Percentiles rank a stretch among this genome's conserved stretches.
Evolutionary conservation across 2,888 invertebrate species (phyloP).

Genomic region (Diachrysia chrysitis): DNA sequence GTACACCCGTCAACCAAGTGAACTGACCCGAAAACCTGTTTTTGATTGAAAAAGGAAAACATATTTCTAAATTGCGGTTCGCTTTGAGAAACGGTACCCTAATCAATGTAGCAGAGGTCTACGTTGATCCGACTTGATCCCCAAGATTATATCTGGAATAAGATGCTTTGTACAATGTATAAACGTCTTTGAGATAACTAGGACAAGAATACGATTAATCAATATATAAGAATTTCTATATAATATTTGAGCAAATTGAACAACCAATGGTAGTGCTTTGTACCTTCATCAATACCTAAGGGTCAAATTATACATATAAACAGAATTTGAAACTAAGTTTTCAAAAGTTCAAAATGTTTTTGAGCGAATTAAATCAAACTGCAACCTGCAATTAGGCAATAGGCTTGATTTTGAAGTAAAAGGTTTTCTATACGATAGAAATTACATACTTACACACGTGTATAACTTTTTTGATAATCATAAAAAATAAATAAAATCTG

Average conservation of each 20-base stretch:
- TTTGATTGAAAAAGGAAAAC: constrained; percentile 55
- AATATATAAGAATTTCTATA: too few relatives aligned
- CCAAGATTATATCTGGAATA: constrained; percentile 26
- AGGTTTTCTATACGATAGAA: background rate
- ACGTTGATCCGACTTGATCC: constrained; percentile 14
- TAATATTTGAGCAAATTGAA: too few relatives aligned
- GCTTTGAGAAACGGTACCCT: constrained; percentile 21
- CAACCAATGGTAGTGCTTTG: too few relatives aligned
- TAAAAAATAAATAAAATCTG: background rate
- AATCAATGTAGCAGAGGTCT: constrained; percentile 7
- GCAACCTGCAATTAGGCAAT: too few relatives aligned
- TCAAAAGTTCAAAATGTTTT: too few relatives aligned
- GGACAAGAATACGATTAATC: background rate
- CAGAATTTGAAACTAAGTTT: too few relatives aligned
- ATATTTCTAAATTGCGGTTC: constrained; percentile 47
- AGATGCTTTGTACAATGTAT: constrained; percentile 1
- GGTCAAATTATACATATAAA: too few relatives aligned
- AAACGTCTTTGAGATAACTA: constrained; percentile 3
- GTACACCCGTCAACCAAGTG: constrained; percentile 42
- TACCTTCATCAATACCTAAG: too few relatives aligned
- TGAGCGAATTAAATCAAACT: too few relatives aligned
- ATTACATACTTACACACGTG: background rate
- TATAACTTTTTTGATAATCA: background rate
- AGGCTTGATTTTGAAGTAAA: too few relatives aligned
- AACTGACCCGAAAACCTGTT: constrained; percentile 56